A percentile compares a stretch with the other conserved stretches of the same genome.
Conservation (phyloP, 2,888 invertebrate species). For the Trichogramma evanescens region DNA sequence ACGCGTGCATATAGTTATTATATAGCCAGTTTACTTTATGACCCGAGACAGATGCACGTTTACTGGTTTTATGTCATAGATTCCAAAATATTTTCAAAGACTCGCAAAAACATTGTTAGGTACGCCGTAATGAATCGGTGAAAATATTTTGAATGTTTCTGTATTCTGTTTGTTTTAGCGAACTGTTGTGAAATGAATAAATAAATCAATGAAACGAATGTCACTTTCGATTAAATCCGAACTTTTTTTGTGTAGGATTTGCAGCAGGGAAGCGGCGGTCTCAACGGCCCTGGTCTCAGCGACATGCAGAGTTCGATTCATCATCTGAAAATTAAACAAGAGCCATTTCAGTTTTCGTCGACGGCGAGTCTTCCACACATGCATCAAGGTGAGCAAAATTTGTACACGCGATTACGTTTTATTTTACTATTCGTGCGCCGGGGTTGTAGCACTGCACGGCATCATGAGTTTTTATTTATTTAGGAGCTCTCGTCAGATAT, state of each 20-base stretch:
- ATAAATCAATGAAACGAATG: no score
- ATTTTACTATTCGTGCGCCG: background rate
- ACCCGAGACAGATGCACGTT: no score
- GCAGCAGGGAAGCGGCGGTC: slow-evolving; percentile 35
- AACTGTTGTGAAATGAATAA: no score
- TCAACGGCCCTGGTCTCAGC: slow-evolving; percentile 28
- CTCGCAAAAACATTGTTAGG: no score
- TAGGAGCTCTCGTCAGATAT: background rate
- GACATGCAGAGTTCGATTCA: slow-evolving; percentile 34
- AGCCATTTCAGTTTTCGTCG: slow-evolving; percentile 39
- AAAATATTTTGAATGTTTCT: no score
- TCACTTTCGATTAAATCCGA: no score
- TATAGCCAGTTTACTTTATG: no score
- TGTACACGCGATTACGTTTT: background rate
- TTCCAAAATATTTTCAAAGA: no score
- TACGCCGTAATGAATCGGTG: no score
- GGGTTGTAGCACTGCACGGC: background rate
- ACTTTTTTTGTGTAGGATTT: slow-evolving; percentile 32
- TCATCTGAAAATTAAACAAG: slow-evolving; percentile 42
- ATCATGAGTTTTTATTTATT: background rate
- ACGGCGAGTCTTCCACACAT: slow-evolving; percentile 35
- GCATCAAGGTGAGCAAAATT: slow-evolving; percentile 36
- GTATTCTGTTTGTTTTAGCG: no score
- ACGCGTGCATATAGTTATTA: no score
- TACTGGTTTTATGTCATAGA: no score